Conservation (phyloP, 2,797 vertebrate genomes). For the Semotilus atromaculatus region DNA sequence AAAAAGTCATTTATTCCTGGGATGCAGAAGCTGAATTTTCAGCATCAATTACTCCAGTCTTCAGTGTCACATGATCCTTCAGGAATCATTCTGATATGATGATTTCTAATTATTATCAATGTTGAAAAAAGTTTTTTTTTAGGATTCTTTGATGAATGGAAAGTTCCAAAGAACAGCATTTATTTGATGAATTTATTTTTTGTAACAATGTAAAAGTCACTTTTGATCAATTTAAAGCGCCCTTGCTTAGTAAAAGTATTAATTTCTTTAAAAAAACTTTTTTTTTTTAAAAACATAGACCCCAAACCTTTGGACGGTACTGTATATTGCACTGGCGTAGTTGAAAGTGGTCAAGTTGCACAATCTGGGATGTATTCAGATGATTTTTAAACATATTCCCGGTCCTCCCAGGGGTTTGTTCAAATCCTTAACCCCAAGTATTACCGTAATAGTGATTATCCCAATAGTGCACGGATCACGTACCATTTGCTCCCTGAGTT, state of each 20-base stretch:
- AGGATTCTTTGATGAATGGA: background rate
- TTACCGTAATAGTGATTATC: conserved; percentile 4
- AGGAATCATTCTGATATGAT: background rate
- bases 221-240: background rate
- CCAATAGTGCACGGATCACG: background rate
- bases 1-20: background rate
- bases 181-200: background rate
- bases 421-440: conserved; percentile 23
- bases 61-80: background rate
- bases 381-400: background rate
- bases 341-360: background rate
- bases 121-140: background rate
- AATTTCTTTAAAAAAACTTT: background rate
- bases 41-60: background rate
- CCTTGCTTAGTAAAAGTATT: background rate
- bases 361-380: background rate
- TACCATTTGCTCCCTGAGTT: background rate
- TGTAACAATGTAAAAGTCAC: background rate
- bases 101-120: background rate
- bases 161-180: background rate
- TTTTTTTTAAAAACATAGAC: too few species aligned
- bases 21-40: background rate
- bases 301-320: background rate
- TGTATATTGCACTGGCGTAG: background rate
- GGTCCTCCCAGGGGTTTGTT: conserved; percentile 14